A percentile compares a stretch with the other conserved stretches of the same genome.
Evolutionary conservation across 2,113 vertebrate genomes (phyloP).

Genomic region (Antechinus flavipes): DNA sequence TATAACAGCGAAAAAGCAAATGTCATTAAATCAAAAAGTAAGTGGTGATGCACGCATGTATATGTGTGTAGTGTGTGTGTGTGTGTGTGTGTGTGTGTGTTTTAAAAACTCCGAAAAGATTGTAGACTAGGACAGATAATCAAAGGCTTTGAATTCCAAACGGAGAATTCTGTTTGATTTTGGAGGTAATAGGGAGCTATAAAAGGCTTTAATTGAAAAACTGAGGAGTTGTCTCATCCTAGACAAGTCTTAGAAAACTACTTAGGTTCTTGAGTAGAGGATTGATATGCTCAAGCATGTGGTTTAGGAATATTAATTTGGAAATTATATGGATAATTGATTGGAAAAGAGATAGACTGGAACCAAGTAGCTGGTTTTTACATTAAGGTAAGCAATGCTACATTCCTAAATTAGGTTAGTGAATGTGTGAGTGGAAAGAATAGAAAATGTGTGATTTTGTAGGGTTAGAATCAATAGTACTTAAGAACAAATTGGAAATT

Average conservation of each 20-base stretch:
- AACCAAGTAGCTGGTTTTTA: neutral
- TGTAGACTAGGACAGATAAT: neutral
- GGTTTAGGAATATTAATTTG: neutral
- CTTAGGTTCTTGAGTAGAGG: neutral
- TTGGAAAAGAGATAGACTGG: neutral
- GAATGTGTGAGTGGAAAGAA: neutral
- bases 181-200: neutral
- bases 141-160: neutral
- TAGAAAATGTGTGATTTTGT: neutral
- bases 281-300: neutral
- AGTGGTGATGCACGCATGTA: too few relatives aligned
- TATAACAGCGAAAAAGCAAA: neutral
- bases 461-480: neutral
- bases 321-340: neutral
- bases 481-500: neutral
- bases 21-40: neutral
- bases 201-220: neutral
- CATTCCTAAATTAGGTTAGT: neutral
- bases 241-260: neutral
- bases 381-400: neutral
- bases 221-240: neutral
- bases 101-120: neutral
- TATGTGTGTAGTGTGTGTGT: neutral
- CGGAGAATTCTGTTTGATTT: neutral
- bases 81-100: neutral